Conservation (phyloP, 2,888 invertebrate species). For the Sussaba pulchella region DNA sequence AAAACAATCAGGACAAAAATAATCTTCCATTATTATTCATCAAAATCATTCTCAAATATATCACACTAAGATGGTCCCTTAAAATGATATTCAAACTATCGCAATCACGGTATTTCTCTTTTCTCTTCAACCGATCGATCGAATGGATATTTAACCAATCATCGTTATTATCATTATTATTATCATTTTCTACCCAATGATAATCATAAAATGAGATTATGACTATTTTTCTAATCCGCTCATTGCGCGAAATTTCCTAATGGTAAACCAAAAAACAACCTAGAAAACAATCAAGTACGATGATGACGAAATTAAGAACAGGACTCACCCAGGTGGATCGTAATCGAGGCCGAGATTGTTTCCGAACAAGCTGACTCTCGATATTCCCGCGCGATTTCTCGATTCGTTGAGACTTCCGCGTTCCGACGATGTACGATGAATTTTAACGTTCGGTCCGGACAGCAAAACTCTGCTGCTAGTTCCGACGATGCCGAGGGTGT, state of each 20-base stretch:
- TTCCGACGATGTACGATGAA: slow-evolving; percentile 60
- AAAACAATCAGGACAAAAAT: too few relatives aligned
- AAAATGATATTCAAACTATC: too few relatives aligned
- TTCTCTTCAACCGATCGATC: too few relatives aligned
- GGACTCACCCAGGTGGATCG: slow-evolving; percentile 81
- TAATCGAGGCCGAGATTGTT: slow-evolving; percentile 89
- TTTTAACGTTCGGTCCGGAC: slow-evolving; percentile 71
- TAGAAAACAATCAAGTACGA: background rate
- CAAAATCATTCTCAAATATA: too few relatives aligned
- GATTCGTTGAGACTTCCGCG: slow-evolving; percentile 69
- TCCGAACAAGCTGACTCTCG: slow-evolving; percentile 89
- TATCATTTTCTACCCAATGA: too few relatives aligned
- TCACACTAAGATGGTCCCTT: too few relatives aligned
- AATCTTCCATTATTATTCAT: too few relatives aligned
- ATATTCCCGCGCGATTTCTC: slow-evolving; percentile 85
- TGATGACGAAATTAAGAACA: background rate
- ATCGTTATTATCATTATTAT: too few relatives aligned
- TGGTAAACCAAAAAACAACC: too few relatives aligned
- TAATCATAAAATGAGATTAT: slow-evolving; percentile 1
- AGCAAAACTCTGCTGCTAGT: slow-evolving; percentile 58
- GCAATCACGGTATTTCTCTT: too few relatives aligned
- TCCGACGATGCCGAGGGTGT: slow-evolving; percentile 84
- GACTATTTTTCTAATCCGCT: slow-evolving; percentile 1
- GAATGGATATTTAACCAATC: too few relatives aligned
- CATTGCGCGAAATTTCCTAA: background rate